These are phyloP conservation scores for Caiman crocodilus DNA, from an alignment of 2,797 vertebrate genomes.

Conservation along the genomic window DNA sequence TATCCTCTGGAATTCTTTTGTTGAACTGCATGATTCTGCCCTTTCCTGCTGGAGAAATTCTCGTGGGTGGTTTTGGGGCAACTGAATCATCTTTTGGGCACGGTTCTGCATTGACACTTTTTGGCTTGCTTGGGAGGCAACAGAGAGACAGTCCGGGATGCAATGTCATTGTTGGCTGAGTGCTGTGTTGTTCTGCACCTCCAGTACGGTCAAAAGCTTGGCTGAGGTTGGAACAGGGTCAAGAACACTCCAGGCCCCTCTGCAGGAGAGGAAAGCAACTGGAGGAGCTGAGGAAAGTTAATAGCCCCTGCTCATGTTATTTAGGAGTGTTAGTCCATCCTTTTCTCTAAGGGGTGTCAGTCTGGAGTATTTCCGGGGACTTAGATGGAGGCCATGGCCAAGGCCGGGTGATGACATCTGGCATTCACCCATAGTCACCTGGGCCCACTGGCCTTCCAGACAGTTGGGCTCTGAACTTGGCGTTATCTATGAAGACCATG, in stretches of 20 bases:
- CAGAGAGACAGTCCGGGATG: not conserved
- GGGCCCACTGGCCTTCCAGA: not conserved
- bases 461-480: not conserved
- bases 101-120: not conserved
- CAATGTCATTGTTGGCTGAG: not conserved
- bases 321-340: not conserved
- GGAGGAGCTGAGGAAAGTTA: not conserved
- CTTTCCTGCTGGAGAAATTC: not conserved
- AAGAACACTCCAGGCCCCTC: no score
- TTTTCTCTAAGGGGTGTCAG: not conserved
- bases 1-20: not conserved
- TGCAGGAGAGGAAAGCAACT: no score
- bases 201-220: not conserved
- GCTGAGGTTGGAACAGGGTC: not conserved
- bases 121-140: not conserved
- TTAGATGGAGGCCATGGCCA: no score
- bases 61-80: not conserved
- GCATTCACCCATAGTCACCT: not conserved
- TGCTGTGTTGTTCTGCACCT: no score
- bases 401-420: no score
- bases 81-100: not conserved
- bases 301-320: not conserved
- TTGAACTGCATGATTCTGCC: not conserved
- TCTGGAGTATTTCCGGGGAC: not conserved
- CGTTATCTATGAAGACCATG: not conserved